Evolutionary conservation across 2,797 vertebrate species (phyloP).

Genomic region (Chanos chanos): DNA sequence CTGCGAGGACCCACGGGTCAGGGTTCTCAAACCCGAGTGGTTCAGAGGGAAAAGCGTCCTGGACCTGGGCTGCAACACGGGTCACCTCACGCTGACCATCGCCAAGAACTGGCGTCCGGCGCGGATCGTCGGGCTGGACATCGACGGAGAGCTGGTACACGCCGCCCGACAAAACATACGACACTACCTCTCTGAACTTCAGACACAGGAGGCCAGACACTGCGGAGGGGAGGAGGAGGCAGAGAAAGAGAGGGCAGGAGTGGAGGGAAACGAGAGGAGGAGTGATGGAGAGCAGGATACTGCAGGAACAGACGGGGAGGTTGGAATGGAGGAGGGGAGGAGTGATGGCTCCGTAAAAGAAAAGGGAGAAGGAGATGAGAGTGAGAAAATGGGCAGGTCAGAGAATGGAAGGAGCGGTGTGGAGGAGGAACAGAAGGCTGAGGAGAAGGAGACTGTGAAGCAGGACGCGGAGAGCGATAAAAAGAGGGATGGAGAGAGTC

Average conservation of each 20-base stretch:
- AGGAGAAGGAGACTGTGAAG: constrained; percentile 22
- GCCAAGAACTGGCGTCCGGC: constrained; percentile 80
- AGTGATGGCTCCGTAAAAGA: neutral
- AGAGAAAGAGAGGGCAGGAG: constrained; percentile 19
- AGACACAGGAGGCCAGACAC: constrained; percentile 63
- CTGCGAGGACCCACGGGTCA: constrained; percentile 78
- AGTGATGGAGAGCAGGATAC: constrained; percentile 33
- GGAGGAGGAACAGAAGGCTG: neutral
- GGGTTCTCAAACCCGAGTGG: constrained; percentile 80
- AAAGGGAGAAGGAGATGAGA: no score
- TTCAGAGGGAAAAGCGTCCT: constrained; percentile 83
- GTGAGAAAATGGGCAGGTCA: no score
- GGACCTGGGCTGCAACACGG: constrained; percentile 90
- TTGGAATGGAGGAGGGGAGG: constrained; percentile 38
- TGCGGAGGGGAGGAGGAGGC: constrained; percentile 22
- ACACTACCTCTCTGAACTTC: constrained; percentile 84
- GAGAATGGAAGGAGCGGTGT: neutral
- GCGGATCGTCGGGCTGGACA: constrained; percentile 85
- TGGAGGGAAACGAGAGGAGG: constrained; percentile 39
- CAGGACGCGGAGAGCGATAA: constrained; percentile 34
- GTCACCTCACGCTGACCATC: constrained; percentile 86
- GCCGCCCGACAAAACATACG: constrained; percentile 88
- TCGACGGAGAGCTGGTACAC: constrained; percentile 78
- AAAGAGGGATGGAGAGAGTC: neutral
- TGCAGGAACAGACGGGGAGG: no score